These are phyloP conservation scores for Phrynocephalus versicolor DNA, from an alignment of 2,113 vertebrate species.

Conservation along the genomic window DNA sequence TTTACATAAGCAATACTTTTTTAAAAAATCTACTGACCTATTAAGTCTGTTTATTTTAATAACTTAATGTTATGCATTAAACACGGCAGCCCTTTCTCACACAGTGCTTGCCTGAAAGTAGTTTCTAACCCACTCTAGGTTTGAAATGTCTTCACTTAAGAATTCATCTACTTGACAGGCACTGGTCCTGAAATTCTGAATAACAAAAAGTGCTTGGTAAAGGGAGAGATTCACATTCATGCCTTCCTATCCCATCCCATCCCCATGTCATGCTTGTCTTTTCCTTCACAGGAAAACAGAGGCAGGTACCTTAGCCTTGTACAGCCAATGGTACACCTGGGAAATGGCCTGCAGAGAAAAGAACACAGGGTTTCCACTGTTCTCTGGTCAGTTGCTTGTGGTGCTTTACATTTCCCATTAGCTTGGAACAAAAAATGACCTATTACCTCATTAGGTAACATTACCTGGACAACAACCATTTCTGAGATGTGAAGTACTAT, in stretches of 20 bases:
- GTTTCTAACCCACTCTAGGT: neutral
- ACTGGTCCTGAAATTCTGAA: neutral
- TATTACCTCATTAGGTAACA: neutral
- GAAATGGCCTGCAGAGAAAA: no score
- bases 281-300: neutral
- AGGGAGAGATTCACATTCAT: neutral
- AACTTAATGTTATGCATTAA: neutral
- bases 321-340: neutral
- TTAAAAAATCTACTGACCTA: neutral
- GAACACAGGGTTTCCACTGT: no score
- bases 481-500: neutral
- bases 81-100: neutral
- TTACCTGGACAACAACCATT: neutral
- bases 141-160: neutral
- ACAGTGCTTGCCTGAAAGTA: neutral
- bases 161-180: neutral
- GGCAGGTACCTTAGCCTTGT: neutral
- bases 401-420: neutral
- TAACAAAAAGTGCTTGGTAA: neutral
- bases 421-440: neutral
- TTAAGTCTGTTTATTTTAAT: neutral
- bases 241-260: neutral
- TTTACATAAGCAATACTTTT: neutral
- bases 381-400: no score
- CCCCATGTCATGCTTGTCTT: neutral